These are phyloP conservation scores for Pyrrhia umbra DNA, from an alignment of 2,888 invertebrate species.

Conservation along the genomic window DNA sequence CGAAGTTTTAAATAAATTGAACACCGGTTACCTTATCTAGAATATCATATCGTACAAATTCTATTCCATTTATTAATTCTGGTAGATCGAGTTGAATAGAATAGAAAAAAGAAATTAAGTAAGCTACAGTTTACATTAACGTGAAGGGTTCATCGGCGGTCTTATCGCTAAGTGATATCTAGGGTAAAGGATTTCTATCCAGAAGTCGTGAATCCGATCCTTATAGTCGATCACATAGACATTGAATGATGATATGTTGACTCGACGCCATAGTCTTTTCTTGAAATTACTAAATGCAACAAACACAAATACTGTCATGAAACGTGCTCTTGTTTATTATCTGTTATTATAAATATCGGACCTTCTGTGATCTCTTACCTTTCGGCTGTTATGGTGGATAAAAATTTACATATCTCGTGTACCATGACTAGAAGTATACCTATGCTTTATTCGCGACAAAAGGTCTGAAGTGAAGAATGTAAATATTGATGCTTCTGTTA, in stretches of 20 bases:
- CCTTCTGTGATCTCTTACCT: slow-evolving; percentile 17
- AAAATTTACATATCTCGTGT: slow-evolving; percentile 9
- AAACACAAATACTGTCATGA: slow-evolving; percentile 4
- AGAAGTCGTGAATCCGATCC: too few relatives aligned
- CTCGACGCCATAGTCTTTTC: neutral
- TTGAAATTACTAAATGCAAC: slow-evolving; percentile 2
- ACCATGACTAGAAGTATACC: neutral
- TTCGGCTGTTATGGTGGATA: neutral
- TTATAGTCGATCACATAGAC: neutral
- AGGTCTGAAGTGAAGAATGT: neutral
- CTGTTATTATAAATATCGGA: neutral
- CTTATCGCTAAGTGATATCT: too few relatives aligned
- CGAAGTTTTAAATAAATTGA: neutral
- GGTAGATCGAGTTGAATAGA: too few relatives aligned
- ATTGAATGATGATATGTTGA: neutral
- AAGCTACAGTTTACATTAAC: too few relatives aligned
- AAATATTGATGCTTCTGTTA: neutral
- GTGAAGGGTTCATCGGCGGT: too few relatives aligned
- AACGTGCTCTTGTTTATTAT: neutral
- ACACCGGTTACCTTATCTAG: too few relatives aligned
- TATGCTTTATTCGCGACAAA: neutral
- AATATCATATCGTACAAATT: too few relatives aligned
- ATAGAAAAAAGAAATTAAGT: too few relatives aligned
- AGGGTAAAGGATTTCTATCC: too few relatives aligned
- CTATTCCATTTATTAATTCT: too few relatives aligned